Evolutionary conservation across 1,140 invertebrate genomes (phyloP), one percentile per base, ranked within the genome.

Genomic region (Drosophila erecta): DNA sequence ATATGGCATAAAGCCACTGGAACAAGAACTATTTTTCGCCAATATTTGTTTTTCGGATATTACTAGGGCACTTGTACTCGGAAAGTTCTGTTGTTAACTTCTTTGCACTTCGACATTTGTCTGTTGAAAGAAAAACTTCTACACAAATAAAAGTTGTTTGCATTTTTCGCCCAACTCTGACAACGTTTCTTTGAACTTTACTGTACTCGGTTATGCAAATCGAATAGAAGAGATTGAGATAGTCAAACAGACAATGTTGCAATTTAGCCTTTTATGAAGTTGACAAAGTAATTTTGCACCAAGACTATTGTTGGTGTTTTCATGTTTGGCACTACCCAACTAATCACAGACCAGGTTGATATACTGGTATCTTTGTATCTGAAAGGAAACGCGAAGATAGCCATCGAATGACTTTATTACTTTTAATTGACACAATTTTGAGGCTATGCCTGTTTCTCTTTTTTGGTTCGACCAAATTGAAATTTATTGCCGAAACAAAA

Each of bases 401-500:
- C 49, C 20, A 73, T 56, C 71, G n/a, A 17, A 38, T 67, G 50
- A 58, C 55, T 76, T 76, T 33, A 76, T 76, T 76, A 76, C 11
- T 54, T 24, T 33, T 62, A 76, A 76, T 76, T 76, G 73, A 53
- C 55, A 67, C 72, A 60, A 67, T 65, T 76, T 60, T 43, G 47
- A 69, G 50, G 40, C 64, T 27, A 20, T 11, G 49, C 33, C 61
- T 55, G n/a, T 6, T 35, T 54, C 57, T 47, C 15, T 14, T 38
- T 4, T 38, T 38, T 15, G 58, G 58, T 43, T 74, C 33, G 60
- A 37, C 27, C 46, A 57, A 66, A 76, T 76, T 76, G 74, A 76
- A 76, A 76, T 76, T 76, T 76, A 76, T 76, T 76, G 55, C 37
- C 73, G 14, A 67, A 67, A 59, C 49, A 49, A 64, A 44, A 30